Conservation (phyloP, 2,888 invertebrate genomes). For the Drosophila formosana region DNA sequence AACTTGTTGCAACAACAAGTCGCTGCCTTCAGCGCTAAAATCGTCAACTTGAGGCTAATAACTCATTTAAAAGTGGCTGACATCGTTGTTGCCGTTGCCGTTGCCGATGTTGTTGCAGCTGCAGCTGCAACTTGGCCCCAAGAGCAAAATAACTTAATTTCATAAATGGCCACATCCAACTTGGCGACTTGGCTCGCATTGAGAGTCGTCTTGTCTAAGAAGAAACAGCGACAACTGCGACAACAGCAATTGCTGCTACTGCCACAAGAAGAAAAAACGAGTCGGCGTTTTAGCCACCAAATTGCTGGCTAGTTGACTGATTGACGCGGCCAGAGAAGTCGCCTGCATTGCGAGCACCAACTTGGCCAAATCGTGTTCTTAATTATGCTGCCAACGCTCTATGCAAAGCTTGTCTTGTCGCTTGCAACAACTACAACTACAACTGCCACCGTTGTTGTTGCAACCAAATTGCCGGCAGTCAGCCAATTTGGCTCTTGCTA, state of each 20-base stretch:
- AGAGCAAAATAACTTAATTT: conserved; percentile 84
- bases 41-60: conserved; percentile 75
- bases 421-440: conserved; percentile 65
- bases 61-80: conserved; percentile 77
- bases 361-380: conserved; percentile 78
- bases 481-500: conserved; percentile 69
- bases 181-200: conserved; percentile 19
- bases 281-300: conserved; percentile 54
- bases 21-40: conserved; percentile 49
- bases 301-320: conserved; percentile 73
- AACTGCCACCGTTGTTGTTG: conserved; percentile 31
- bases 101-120: conserved; percentile 9
- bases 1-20: conserved; percentile 33
- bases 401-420: conserved; percentile 59
- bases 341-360: conserved; percentile 24
- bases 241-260: background rate
- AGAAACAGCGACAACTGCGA: background rate
- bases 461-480: conserved; percentile 69
- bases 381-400: conserved; percentile 67
- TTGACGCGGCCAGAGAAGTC: conserved; percentile 52
- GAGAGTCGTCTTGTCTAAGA: conserved; percentile 37
- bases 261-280: conserved; percentile 13
- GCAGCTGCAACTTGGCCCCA: conserved; percentile 68
- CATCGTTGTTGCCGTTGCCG: conserved; percentile 50
- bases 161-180: conserved; percentile 80